phyloP scores from a whole-genome alignment of 2,113 vertebrate species.

The Bostrychus sinensis region DNA sequence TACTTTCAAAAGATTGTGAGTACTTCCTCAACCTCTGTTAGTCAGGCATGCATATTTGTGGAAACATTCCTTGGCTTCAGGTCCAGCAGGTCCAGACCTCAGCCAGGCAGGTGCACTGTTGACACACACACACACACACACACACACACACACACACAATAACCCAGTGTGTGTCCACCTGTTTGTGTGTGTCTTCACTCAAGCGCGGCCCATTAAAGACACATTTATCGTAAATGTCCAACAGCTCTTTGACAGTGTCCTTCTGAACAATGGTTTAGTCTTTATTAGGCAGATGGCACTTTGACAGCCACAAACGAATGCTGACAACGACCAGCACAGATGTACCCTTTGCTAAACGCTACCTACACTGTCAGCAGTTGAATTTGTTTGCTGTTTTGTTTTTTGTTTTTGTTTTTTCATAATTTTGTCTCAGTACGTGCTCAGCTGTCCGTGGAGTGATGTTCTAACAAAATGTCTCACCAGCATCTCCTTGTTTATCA shows the following conservation, averaged over 20 bases:
- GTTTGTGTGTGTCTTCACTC: conserved; percentile 31
- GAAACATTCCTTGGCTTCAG: conserved; percentile 37
- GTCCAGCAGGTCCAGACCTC: conserved; percentile 15
- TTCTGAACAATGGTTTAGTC: conserved; percentile 25
- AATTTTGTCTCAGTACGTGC: conserved; percentile 33
- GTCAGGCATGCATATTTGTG: conserved; percentile 6
- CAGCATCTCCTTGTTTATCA: conserved; percentile 25
- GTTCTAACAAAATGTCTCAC: conserved; percentile 38
- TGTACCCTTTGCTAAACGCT: conserved; percentile 20
- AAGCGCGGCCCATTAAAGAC: conserved; percentile 30
- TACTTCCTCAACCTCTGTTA: background rate
- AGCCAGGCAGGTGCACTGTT: conserved; percentile 54
- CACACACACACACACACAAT: conserved; percentile 67
- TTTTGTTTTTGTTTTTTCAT: conserved; percentile 39
- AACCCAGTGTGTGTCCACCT: conserved; percentile 51
- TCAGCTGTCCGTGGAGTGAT: conserved; percentile 45
- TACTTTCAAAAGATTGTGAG: background rate
- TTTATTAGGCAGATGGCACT: conserved; percentile 46
- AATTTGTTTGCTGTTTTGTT: conserved; percentile 40
- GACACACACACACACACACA: conserved; percentile 59
- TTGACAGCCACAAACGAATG: conserved; percentile 33
- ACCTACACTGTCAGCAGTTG: conserved; percentile 28
- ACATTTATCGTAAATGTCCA: conserved; percentile 9
- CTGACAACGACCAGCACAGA: conserved; percentile 26
- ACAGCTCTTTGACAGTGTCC: conserved; percentile 20